Evolutionary conservation across 2,888 invertebrate species (phyloP), one percentile per base, ranked within the genome.

Genomic region (Acronicta aceris): DNA sequence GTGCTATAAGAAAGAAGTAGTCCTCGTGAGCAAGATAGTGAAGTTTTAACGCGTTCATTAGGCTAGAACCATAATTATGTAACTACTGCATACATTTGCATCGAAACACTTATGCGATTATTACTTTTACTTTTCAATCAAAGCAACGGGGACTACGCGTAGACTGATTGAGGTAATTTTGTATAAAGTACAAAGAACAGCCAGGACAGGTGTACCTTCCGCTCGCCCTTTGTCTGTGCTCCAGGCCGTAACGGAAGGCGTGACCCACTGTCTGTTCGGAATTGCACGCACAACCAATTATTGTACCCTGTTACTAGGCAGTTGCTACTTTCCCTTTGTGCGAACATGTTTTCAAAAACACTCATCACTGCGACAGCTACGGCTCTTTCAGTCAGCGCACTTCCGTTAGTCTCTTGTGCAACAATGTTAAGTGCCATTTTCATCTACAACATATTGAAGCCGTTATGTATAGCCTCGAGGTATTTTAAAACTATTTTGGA

Each of bases 151-250:
- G 12, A 49, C 51, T 54, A 15, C 15, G 47, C 54, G 51, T 41
- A 56, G 41, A 36, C 21, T 21, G 59, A 74, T 56, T 65, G 50
- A 38, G 41, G 55, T 33, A 55, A 70, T 64, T 65, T 64, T 21
- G 53, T 46, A 55, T 27, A 50, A 65, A 57, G 57, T 73, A 72
- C 62, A 71, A 59, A 74, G 68, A 77, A 76, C 71, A 69, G 78
- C 68, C 62, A 51, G 74, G 75, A 72, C 85, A 86, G 87, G 84
- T 86, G 84, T 66, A 70, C 62, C 73, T 65, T 72, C 71, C 71
- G 74, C 70, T 65, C 59, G 74, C 77, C 78, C 76, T 78, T 76
- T 81, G 77, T 78, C 55, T 59, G 74, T 58, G 68, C 64, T 71
- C 62, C 68, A 49, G 58, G 63, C 74, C 71, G 76, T 79, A 82